phyloP scores from a whole-genome alignment of 2,888 invertebrate genomes.

The Lycaena phlaeas region DNA sequence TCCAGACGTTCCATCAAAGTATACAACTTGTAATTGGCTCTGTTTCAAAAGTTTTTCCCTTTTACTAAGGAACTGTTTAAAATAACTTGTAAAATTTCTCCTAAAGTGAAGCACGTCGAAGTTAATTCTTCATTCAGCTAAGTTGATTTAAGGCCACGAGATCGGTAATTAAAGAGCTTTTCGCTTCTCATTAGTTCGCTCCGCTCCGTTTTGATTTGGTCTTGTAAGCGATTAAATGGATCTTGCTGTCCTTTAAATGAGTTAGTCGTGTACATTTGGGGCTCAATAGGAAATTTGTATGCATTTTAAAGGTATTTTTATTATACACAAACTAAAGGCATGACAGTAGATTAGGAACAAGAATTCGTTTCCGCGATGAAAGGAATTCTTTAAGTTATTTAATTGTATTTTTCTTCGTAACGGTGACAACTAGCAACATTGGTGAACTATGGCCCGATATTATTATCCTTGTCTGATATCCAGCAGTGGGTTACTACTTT shows the following conservation, averaged over 20 bases:
- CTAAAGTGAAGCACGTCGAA: background rate
- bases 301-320: too few species aligned
- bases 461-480: too few species aligned
- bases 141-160: background rate
- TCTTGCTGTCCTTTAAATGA: background rate
- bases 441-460: too few species aligned
- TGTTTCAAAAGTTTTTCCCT: background rate
- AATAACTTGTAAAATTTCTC: background rate
- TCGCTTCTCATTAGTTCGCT: slow-evolving; percentile 3
- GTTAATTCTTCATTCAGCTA: background rate
- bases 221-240: slow-evolving; percentile 6
- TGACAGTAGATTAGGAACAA: too few species aligned
- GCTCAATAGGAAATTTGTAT: background rate
- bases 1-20: too few species aligned
- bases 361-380: too few species aligned
- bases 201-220: background rate
- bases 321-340: too few species aligned
- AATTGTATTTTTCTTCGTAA: too few species aligned
- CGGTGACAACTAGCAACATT: too few species aligned
- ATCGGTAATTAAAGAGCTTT: slow-evolving; percentile 1
- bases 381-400: too few species aligned
- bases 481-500: too few species aligned
- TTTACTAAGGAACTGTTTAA: background rate
- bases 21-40: background rate
- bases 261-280: background rate